phyloP scores from a whole-genome alignment of 1,140 invertebrate species.

The Meteorus sp. region DNA sequence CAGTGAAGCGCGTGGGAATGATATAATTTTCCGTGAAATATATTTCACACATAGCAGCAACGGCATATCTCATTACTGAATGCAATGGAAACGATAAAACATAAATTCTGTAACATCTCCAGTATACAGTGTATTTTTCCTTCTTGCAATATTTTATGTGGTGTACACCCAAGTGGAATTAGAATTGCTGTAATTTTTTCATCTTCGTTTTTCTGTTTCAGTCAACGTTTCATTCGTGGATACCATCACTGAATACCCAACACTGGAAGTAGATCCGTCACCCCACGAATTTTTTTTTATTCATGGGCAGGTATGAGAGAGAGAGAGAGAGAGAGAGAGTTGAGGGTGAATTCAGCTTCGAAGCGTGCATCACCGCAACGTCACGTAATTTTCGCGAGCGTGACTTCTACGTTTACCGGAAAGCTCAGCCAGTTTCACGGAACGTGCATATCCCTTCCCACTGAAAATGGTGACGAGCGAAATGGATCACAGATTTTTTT shows the following conservation, averaged over 20 bases:
- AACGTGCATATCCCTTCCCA: constrained; percentile 25
- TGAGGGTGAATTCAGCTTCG: too few species aligned
- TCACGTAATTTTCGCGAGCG: constrained; percentile 31
- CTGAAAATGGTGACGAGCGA: too few species aligned
- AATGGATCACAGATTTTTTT: too few species aligned
- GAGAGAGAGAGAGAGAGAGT: background rate
- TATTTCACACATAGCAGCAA: too few species aligned
- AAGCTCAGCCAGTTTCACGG: constrained; percentile 22
- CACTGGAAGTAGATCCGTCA: too few species aligned
- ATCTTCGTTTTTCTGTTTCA: background rate
- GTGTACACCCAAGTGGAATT: background rate
- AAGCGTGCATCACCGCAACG: constrained; percentile 10
- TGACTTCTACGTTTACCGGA: constrained; percentile 26
- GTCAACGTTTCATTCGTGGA: background rate
- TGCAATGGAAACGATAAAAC: too few species aligned
- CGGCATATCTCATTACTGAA: too few species aligned
- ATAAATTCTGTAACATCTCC: background rate
- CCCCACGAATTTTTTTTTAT: too few species aligned
- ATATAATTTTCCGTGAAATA: too few species aligned
- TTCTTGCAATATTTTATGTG: background rate
- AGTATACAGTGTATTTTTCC: background rate
- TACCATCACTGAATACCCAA: background rate
- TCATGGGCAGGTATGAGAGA: too few species aligned
- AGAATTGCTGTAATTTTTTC: background rate
- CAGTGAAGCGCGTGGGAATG: too few species aligned